Base-by-base conservation (phyloP, 2,797 vertebrate species). In the Sternotherus odoratus region DNA sequence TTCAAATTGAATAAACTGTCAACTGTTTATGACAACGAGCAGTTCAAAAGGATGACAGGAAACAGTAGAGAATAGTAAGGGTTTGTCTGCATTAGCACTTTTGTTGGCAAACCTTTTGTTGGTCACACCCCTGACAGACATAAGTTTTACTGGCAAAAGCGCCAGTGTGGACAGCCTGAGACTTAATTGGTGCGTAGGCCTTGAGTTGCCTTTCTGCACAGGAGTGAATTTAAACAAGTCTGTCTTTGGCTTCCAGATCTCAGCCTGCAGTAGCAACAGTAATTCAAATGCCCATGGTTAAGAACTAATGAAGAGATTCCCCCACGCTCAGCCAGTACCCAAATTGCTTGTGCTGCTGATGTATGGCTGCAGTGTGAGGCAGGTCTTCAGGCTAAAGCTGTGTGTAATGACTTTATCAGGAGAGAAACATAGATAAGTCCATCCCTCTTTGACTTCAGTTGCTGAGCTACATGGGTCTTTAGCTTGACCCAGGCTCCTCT, bases 181-280 rank as follows among this genome's bases (percentile, higher is more conserved):
- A 79, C 39, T 94, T 93, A 75, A 85, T 89, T 8, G 78, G 66
- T 80, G 66, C 66, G 54, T 84, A 12, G 13, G 39, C 9, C 36
- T 49, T 84, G 26, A n/a, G 36, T 26, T 80, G 63, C 7, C 39
- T 23, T 60, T 26, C 33, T 80, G 79, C 21, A 46, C 48, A 92
- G n/a, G 36, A 89, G 36, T 33, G 74, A 83, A 83, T 88, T 66
- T 89, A 48, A 50, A 72, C 86, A 86, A 78, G 28, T 8, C 80
- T 53, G 23, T 43, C 36, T 90, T 80, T 90, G 89, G 46, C 88
- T 94, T 87, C 77, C 77, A 84, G 49, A 91, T 86, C 85, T 86
- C 86, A 87, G 82, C 74, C 78, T 53, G 50, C 21, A 86, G 51
- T 74, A 93, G 28, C 1, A 46, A 88, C 60, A 85, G 54, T 66